phyloP scores from a whole-genome alignment of 2,797 vertebrate genomes.

The Hoplostethus atlanticus region DNA sequence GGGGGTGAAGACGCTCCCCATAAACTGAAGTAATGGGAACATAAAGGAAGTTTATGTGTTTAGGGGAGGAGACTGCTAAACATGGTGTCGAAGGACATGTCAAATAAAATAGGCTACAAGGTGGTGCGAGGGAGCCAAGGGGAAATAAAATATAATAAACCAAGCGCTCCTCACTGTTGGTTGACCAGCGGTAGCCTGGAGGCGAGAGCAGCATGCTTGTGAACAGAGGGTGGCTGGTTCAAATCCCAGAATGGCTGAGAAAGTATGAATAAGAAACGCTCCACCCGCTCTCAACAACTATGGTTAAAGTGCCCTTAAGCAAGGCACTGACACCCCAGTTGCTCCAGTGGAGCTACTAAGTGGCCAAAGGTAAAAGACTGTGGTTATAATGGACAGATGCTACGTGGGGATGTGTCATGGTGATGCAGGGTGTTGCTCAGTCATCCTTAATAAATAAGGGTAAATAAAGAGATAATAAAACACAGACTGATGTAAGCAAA shows the following conservation, averaged over 20 bases:
- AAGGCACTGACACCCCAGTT: not conserved
- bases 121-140: conserved; percentile 61
- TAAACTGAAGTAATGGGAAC: conserved; percentile 82
- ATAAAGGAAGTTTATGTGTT: conserved; percentile 86
- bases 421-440: not conserved
- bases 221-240: conserved; percentile 51
- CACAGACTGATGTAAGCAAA: not conserved
- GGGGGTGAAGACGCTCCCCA: conserved; percentile 73
- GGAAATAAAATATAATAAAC: conserved; percentile 77
- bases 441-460: not conserved
- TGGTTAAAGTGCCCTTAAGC: conserved; percentile 37
- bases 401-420: no score
- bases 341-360: conserved; percentile 16
- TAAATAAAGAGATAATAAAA: not conserved
- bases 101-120: conserved; percentile 78
- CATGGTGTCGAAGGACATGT: conserved; percentile 81
- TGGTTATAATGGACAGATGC: no score
- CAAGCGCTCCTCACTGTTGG: conserved; percentile 16
- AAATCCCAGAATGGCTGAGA: conserved; percentile 19
- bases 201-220: conserved; percentile 25
- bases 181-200: conserved; percentile 6
- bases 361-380: conserved; percentile 1
- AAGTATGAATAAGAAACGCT: conserved; percentile 27
- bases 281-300: conserved; percentile 26
- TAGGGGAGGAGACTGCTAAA: conserved; percentile 77